Evolutionary conservation across 2,888 invertebrate species (phyloP), one percentile per base, ranked within the genome.

Genomic region (Pelosia muscerda): DNA sequence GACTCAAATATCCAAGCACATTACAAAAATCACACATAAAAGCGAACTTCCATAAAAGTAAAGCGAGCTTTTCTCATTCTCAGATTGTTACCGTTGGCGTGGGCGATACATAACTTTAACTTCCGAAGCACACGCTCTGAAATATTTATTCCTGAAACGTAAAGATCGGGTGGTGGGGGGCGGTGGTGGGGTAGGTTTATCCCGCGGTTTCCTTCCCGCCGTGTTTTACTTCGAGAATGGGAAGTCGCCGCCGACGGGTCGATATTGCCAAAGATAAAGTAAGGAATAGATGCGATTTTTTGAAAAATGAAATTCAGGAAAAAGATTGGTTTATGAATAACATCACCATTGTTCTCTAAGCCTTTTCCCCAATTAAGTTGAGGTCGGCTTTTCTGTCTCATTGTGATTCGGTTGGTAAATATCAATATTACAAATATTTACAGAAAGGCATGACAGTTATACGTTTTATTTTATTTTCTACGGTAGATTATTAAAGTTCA

Each of bases 71-170:
- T 90, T 90, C 91, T 90, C 90, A 91, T 93, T 93, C 92, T 92
- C 89, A 93, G 92, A 94, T 92, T 94, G 93, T 92, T 92, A 90
- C 94, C 92, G 90, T 81, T 83, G 86, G 87, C 89, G 88, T 86
- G 88, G 90, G 91, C 94, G 93, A 94, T 94, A 94, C 93, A 94
- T 94, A 94, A 92, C 93, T 92, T 90, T 91, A 93, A 94, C 93
- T 94, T 94, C 91, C 93, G 90, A 92, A 94, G 94, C 94, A 94
- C 94, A 94, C 93, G 94, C 93, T 94, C 94, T 95, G 94, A 94
- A 95, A 94, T 95, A 95, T 95, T 94, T 94, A 95, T 95, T 94
- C 94, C 93, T 94, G 94, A 94, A 94, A 94, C 94, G 95, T 94
- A 94, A 94, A 94, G 94, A 94, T 93, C 93, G 93, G 92, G 91